Evolutionary conservation across 1,140 invertebrate genomes (phyloP).

Genomic region (Drosophila auraria): DNA sequence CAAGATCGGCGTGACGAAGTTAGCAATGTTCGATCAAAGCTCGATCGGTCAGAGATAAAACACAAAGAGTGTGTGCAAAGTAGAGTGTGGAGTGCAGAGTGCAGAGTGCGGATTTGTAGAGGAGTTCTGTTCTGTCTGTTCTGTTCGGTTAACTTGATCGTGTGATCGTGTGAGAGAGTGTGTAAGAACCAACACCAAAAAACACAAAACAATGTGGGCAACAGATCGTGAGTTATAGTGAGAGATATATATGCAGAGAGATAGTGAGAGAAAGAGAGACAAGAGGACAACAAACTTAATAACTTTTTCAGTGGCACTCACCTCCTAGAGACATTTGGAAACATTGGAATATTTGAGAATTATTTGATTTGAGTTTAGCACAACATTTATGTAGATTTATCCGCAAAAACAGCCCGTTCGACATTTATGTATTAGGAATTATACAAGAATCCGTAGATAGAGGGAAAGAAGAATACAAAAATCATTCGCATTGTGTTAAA

Average conservation of each 20-base stretch:
- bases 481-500: constrained; percentile 72
- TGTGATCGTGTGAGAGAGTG: constrained; percentile 34
- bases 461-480: constrained; percentile 72
- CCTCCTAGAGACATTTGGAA: constrained; percentile 67
- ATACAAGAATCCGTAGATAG: constrained; percentile 64
- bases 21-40: not conserved
- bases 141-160: constrained; percentile 19
- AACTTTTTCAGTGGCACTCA: constrained; percentile 74
- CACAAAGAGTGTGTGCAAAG: constrained; percentile 8
- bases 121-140: constrained; percentile 29
- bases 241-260: constrained; percentile 24
- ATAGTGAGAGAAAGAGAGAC: constrained; percentile 45
- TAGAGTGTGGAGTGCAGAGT: constrained; percentile 19
- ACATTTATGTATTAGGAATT: constrained; percentile 67
- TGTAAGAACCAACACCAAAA: constrained; percentile 62
- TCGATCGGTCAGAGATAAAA: constrained; percentile 18
- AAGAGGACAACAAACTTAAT: constrained; percentile 41
- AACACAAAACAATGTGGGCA: constrained; percentile 46
- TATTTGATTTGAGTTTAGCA: constrained; percentile 68
- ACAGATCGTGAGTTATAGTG: constrained; percentile 40
- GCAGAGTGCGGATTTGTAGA: constrained; percentile 32
- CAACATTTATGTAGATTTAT: constrained; percentile 75
- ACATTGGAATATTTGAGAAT: constrained; percentile 63
- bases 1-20: constrained; percentile 27
- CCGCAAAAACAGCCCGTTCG: constrained; percentile 78